These are phyloP conservation scores for Anoncus sp. DNA, from an alignment of 2,888 invertebrate species.

Conservation along the genomic window DNA sequence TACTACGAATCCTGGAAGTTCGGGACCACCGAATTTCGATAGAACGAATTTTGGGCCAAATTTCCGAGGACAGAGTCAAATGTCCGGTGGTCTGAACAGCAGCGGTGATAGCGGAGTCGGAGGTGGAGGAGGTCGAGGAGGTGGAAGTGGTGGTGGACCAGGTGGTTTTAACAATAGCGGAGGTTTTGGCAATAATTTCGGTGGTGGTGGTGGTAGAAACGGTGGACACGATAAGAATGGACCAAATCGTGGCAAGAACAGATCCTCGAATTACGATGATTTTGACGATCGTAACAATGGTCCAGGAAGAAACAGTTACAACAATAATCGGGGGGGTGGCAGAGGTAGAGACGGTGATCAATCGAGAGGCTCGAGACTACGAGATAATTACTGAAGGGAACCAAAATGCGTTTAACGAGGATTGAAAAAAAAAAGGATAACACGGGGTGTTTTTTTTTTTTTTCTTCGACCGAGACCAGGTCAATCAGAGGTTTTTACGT, in stretches of 20 bases:
- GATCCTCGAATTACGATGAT: slow-evolving; percentile 72
- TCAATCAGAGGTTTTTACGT: too few relatives aligned
- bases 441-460: background rate
- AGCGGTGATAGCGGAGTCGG: slow-evolving; percentile 45
- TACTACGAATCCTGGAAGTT: slow-evolving; percentile 72
- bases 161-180: slow-evolving; percentile 60
- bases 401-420: background rate
- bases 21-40: slow-evolving; percentile 77
- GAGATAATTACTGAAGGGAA: slow-evolving; percentile 74
- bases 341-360: slow-evolving; percentile 76
- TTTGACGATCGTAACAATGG: slow-evolving; percentile 72
- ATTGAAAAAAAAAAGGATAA: background rate
- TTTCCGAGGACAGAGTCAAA: slow-evolving; percentile 74
- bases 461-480: too few relatives aligned
- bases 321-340: slow-evolving; percentile 75
- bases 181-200: slow-evolving; percentile 68
- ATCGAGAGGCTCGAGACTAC: slow-evolving; percentile 72
- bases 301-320: slow-evolving; percentile 71
- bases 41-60: slow-evolving; percentile 76
- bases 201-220: slow-evolving; percentile 53
- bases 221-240: slow-evolving; percentile 72
- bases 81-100: slow-evolving; percentile 67
- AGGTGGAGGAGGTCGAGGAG: too few relatives aligned
- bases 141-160: too few relatives aligned
- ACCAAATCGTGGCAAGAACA: slow-evolving; percentile 74